phyloP scores from a whole-genome alignment of 2,113 vertebrate genomes.

The Corythoichthys intestinalis region DNA sequence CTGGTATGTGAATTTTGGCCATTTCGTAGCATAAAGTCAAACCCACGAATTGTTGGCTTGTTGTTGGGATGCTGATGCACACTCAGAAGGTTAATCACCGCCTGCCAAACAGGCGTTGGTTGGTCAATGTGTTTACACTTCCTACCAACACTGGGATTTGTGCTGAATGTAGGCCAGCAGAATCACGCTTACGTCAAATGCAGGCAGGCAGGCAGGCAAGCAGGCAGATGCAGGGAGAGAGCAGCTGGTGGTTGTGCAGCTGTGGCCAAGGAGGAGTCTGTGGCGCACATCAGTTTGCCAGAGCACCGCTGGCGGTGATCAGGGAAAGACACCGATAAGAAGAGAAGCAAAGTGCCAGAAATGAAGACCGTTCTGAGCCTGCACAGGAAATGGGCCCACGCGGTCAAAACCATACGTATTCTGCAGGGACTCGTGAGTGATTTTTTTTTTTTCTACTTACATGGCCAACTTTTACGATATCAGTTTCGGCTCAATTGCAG shows the following conservation, averaged over 20 bases:
- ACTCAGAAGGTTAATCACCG: constrained; percentile 19
- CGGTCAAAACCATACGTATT: constrained; percentile 85
- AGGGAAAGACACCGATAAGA: constrained; percentile 27
- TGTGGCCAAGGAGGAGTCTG: constrained; percentile 70
- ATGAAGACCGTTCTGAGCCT: constrained; percentile 86
- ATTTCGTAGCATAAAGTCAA: not conserved
- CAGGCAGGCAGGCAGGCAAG: constrained; percentile 34
- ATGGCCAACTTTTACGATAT: constrained; percentile 6
- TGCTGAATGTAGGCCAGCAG: constrained; percentile 90
- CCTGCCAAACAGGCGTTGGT: constrained; percentile 33
- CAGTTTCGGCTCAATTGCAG: not conserved
- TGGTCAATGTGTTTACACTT: constrained; percentile 50
- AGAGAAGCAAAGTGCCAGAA: constrained; percentile 13
- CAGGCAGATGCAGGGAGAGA: constrained; percentile 64
- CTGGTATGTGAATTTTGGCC: constrained; percentile 11
- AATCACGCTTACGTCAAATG: constrained; percentile 85
- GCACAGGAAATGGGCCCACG: constrained; percentile 85
- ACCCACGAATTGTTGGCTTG: not conserved
- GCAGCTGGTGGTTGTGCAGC: constrained; percentile 61
- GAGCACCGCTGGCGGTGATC: constrained; percentile 46
- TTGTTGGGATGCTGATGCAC: not conserved
- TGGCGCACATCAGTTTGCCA: constrained; percentile 53
- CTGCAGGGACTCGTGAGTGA: constrained; percentile 84
- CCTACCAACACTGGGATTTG: constrained; percentile 82
- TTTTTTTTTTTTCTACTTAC: constrained; percentile 3